These are phyloP conservation scores for Auanema sp. DNA, from an alignment of 2,888 invertebrate species.

Conservation along the genomic window DNA sequence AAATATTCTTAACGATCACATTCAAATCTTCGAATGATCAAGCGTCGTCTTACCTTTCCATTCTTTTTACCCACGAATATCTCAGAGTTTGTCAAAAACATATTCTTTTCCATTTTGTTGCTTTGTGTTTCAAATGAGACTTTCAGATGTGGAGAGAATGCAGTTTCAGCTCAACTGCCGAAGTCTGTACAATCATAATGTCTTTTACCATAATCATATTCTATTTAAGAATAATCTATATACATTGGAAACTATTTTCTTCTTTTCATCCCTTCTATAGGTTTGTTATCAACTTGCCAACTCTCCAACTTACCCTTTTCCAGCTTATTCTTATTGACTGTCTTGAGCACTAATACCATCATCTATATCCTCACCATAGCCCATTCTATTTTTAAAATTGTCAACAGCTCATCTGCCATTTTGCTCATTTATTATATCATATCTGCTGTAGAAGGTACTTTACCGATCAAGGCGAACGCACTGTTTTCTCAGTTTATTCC, in stretches of 20 bases:
- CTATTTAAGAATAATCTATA: slow-evolving; percentile 6
- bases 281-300: background rate
- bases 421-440: background rate
- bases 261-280: slow-evolving; percentile 14
- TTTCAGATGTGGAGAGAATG: slow-evolving; percentile 3
- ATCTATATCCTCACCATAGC: slow-evolving; percentile 3
- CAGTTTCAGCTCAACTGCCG: slow-evolving; percentile 2
- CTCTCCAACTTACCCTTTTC: too few species aligned
- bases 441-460: background rate
- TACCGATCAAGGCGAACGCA: background rate
- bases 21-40: too few species aligned
- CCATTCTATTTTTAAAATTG: background rate
- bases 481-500: slow-evolving; percentile 11
- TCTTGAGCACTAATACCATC: background rate
- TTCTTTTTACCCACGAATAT: too few species aligned
- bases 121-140: too few species aligned
- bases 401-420: background rate
- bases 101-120: too few species aligned
- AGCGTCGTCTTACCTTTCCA: too few species aligned
- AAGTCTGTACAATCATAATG: background rate
- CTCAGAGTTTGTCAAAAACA: too few species aligned
- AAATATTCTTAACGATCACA: too few species aligned
- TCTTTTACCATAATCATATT: background rate
- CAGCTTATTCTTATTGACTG: slow-evolving; percentile 1
- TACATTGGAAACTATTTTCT: slow-evolving; percentile 7